A percentile compares a stretch with the other conserved stretches of the same genome.
Evolutionary conservation across 2,797 vertebrate species (phyloP).

Genomic region (Tamandua tetradactyla): DNA sequence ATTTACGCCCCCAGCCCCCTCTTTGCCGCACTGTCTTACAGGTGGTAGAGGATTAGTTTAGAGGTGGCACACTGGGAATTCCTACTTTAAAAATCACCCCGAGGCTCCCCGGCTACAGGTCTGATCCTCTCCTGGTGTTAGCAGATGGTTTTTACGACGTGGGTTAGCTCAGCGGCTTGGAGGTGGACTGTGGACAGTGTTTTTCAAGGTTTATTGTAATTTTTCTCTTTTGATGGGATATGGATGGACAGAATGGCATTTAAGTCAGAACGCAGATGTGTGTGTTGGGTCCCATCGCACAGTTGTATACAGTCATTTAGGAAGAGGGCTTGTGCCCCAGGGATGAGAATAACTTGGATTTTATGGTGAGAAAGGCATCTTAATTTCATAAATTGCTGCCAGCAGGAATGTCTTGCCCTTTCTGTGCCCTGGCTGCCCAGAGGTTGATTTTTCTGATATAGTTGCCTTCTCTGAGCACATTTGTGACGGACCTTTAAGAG

Average conservation of each 20-base stretch:
- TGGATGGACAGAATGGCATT: conserved; percentile 19
- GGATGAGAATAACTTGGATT: neutral
- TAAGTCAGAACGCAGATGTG: neutral
- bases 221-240: neutral
- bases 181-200: neutral
- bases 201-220: neutral
- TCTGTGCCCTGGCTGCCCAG: neutral
- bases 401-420: neutral
- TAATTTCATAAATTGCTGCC: neutral
- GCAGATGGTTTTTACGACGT: neutral
- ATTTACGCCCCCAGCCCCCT: neutral
- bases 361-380: conserved; percentile 12
- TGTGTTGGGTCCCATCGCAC: neutral
- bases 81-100: neutral
- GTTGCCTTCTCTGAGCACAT: neutral
- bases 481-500: conserved; percentile 1
- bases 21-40: neutral
- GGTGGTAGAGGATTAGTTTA: neutral
- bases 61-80: neutral
- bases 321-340: neutral
- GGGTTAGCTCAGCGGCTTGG: conserved; percentile 13
- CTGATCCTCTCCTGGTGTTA: neutral
- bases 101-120: neutral
- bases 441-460: neutral
- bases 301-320: neutral